Conservation (phyloP, 1,140 invertebrate genomes). For the Aphelinus atriplicis region DNA sequence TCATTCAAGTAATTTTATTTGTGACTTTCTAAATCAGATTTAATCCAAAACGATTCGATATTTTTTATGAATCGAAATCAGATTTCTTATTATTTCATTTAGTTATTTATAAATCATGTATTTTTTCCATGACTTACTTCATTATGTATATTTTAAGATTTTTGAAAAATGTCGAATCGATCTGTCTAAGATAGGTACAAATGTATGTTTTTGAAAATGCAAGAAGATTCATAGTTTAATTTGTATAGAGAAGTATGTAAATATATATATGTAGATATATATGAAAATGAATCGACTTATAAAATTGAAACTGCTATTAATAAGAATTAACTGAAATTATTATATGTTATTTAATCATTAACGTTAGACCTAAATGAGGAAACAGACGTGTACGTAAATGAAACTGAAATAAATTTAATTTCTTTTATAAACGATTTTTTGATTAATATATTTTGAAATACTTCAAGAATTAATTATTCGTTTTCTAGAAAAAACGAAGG, state of each 20-base stretch:
- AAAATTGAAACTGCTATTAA: constrained; percentile 44
- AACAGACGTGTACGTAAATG: constrained; percentile 53
- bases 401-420: constrained; percentile 60
- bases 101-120: no score
- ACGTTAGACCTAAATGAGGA: constrained; percentile 42
- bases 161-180: constrained; percentile 45
- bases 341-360: constrained; percentile 50
- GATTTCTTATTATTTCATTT: no score
- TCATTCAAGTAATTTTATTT: no score
- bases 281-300: constrained; percentile 16
- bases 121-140: no score
- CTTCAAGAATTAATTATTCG: no score
- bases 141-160: no score
- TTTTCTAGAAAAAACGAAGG: no score
- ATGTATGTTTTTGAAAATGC: constrained; percentile 45
- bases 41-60: constrained; percentile 28
- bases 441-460: constrained; percentile 7
- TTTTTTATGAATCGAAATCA: not conserved
- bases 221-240: constrained; percentile 45
- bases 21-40: no score
- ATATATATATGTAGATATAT: constrained; percentile 46
- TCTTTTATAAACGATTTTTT: constrained; percentile 24
- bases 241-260: constrained; percentile 41
- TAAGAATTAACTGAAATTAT: constrained; percentile 19
- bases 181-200: constrained; percentile 49